Conservation (phyloP, 2,888 invertebrate genomes). For the Caenorhabditis afra region DNA sequence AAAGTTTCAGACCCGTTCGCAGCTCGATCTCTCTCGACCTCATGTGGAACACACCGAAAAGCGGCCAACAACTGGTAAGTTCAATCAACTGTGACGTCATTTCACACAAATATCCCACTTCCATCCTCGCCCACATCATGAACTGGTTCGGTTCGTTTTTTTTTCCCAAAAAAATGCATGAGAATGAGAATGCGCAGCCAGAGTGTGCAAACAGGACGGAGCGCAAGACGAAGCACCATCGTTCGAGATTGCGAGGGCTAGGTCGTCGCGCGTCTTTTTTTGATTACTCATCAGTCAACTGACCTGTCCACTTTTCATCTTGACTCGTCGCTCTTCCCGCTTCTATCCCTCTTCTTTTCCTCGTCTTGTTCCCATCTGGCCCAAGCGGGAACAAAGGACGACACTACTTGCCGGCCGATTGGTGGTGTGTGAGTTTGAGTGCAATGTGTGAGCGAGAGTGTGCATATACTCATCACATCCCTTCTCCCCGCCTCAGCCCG, state of each 20-base stretch:
- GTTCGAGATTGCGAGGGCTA: neutral
- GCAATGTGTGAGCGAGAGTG: constrained; percentile 26
- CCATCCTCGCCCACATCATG: neutral
- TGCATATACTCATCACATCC: constrained; percentile 29
- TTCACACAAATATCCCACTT: neutral
- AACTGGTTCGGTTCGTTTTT: neutral
- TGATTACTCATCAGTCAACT: constrained; percentile 56
- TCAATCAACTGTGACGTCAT: neutral
- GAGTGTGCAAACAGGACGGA: neutral
- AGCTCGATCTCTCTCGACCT: neutral
- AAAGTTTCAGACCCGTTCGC: neutral
- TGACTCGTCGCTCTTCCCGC: neutral
- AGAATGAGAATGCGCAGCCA: neutral
- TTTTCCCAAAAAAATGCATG: constrained; percentile 5
- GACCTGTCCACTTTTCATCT: constrained; percentile 18
- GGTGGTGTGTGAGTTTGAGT: constrained; percentile 13
- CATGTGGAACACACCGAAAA: neutral
- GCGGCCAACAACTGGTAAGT: neutral
- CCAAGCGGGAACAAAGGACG: neutral
- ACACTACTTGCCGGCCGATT: constrained; percentile 7
- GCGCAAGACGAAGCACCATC: neutral
- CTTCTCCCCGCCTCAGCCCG: constrained; percentile 23
- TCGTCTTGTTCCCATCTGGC: neutral
- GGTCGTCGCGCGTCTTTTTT: constrained; percentile 1
- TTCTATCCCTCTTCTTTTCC: neutral